A percentile compares a stretch with the other conserved stretches of the same genome.
Evolutionary conservation across 1,140 invertebrate species (phyloP).

Genomic region (Atta cephalotes): DNA sequence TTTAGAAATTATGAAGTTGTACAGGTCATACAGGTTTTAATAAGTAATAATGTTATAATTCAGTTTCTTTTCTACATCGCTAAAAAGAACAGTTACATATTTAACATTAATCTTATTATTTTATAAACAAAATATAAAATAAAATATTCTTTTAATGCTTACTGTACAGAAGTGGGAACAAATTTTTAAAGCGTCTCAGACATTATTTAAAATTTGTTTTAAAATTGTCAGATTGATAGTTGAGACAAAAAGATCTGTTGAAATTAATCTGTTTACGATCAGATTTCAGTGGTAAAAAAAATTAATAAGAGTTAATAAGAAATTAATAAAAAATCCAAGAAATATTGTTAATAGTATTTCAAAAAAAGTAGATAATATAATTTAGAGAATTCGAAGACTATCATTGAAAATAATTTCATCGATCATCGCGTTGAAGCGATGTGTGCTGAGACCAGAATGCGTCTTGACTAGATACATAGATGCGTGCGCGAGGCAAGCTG

Average conservation of each 20-base stretch:
- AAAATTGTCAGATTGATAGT: not conserved
- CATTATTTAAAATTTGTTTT: not conserved
- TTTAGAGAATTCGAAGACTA: not conserved
- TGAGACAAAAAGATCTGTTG: not conserved
- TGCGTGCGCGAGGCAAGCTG: constrained; percentile 67
- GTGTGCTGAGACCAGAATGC: constrained; percentile 74
- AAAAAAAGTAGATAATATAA: not conserved
- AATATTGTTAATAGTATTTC: not conserved
- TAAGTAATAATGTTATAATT: not conserved
- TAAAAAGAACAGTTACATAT: not conserved
- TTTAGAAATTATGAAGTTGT: not conserved
- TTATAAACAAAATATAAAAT: not conserved
- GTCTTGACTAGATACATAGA: constrained; percentile 60
- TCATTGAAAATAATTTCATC: constrained; percentile 66
- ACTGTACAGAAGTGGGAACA: not conserved
- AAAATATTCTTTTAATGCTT: not conserved
- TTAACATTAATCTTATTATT: not conserved
- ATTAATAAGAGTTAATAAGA: too few relatives aligned
- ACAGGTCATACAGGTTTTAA: not conserved
- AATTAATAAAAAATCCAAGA: not conserved
- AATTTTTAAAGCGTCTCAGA: not conserved
- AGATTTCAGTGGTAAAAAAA: not conserved
- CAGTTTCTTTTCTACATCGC: not conserved
- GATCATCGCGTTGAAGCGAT: constrained; percentile 66
- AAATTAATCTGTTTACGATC: not conserved